phyloP scores from a whole-genome alignment of 1,140 invertebrate species.

The Adelges cooleyi region DNA sequence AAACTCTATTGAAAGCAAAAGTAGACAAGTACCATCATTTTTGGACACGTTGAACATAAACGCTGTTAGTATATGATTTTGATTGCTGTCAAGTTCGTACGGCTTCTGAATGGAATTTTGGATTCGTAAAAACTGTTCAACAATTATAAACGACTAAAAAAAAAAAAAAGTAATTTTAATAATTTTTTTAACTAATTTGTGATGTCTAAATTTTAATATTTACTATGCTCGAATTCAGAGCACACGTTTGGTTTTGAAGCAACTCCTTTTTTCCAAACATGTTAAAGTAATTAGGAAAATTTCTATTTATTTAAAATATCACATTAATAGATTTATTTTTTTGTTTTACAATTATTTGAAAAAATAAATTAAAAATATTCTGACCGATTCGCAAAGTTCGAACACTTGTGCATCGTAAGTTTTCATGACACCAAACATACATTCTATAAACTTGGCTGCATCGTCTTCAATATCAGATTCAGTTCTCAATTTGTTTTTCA shows the following conservation, averaged over 20 bases:
- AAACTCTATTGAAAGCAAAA: too few relatives aligned
- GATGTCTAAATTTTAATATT: too few relatives aligned
- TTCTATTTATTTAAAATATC: too few relatives aligned
- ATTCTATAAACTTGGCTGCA: background rate
- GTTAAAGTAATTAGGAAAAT: too few relatives aligned
- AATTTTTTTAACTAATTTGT: too few relatives aligned
- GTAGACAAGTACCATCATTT: background rate
- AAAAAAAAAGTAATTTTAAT: too few relatives aligned
- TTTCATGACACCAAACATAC: background rate
- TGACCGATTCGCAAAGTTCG: background rate
- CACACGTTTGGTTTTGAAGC: too few relatives aligned
- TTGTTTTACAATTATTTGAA: too few relatives aligned
- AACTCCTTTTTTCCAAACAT: too few relatives aligned
- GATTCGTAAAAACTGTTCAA: conserved; percentile 2
- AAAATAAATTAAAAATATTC: too few relatives aligned
- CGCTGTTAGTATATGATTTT: background rate
- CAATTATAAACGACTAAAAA: conserved; percentile 11
- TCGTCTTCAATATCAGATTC: background rate
- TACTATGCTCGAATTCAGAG: too few relatives aligned
- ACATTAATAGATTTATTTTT: too few relatives aligned
- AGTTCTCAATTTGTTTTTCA: background rate
- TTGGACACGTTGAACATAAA: background rate
- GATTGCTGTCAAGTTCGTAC: background rate
- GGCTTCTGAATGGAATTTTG: background rate
- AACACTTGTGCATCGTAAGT: background rate